Base-by-base conservation (phyloP, 2,888 invertebrate genomes). In the Vandiemenella viatica region DNA sequence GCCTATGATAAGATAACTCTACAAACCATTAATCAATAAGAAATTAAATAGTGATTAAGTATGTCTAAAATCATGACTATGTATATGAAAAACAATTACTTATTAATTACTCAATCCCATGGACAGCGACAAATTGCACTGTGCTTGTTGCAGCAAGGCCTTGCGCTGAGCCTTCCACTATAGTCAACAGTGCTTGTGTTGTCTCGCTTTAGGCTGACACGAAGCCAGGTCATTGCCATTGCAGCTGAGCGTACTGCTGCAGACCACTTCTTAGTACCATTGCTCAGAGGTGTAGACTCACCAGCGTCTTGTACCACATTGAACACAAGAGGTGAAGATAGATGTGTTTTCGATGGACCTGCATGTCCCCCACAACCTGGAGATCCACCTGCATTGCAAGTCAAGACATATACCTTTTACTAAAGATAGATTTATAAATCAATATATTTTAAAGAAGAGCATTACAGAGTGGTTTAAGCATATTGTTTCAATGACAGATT, bases 271-370 rank as follows among this genome's bases (percentile, higher is more conserved):
- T 37, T 26, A 17, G 37, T 23, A 6, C 22, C 23, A 1, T 17
- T 8, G 15, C 50, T 20, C 17, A 55, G 43, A 4, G 55, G 55
- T 15, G 15, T 8, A 1, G 32, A 32, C 41, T 59, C 59, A 16
- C 54, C 55, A 3, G 55, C 56, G 49, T 59, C 59, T 5, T 21
- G 41, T 16, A 48, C 47, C n/a, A 59, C 42, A 46, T 59, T 48
- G 46, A 55, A 58, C 22, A 58, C 49, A 18, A 59, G 49, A 7
- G 59, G 58, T 6, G 55, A 53, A 40, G 53, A 38, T 37, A 54
- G 55, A n/a, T n/a, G n/a, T 10, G 32, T 26, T 26, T 21, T 43
- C 15, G 43, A 17, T 4, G 50, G 51, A 4, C 50, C 48, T 15
- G n/a, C 18, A 8, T 40, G 23, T 7, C 51, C 51, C n/a, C 21